Evolutionary conservation across 2,797 vertebrate species (phyloP), one percentile per base, ranked within the genome.

Genomic region (Silurus lanzhouensis): DNA sequence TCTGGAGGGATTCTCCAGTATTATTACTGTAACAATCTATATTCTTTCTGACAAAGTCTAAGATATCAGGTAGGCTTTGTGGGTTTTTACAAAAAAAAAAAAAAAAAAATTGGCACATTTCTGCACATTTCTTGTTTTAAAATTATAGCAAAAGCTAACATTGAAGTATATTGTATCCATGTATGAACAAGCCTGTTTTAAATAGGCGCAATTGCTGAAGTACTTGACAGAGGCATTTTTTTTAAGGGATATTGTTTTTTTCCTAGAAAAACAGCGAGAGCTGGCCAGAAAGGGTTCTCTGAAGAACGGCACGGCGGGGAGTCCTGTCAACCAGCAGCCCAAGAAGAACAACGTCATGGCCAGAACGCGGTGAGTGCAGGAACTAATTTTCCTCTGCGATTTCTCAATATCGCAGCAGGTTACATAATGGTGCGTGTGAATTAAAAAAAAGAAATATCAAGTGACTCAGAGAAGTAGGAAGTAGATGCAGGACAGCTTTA

Each of bases 331-430:
- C 93, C 98, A 99, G 90, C 98, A 99, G 90, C 98, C 98, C 87
- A 99, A 99, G 96, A 99, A 99, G 94, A 99, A 98, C 94, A 99
- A 98, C 0, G 97, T 99, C 88, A 99, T 99, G 97, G 98, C 97
- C 91, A 95, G 98, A 90, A 99, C 98, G 94, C 96, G 98, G 98
- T 99, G 92, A 92, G 92, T 78, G n/a, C 13, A 17, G 60, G 38
- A 25, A 60, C 31, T 20, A 10, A 13, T 77, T 58, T 20, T 13
- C 8, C 55, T 31, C 25, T 31, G 25, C 2, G 74, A 77, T 58
- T 58, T 76, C 74, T 76, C 5, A 27, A 15, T 48, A 25, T 75
- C 46, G 5, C n/a, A 31, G 74, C 15, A 31, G 22, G 31, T 79
- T 46, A 79, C 1, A 2, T 76, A 76, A 76, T 12, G 8, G 58